Evolutionary conservation across 2,797 vertebrate genomes (phyloP).

Genomic region (Pteronotus mesoamericanus): DNA sequence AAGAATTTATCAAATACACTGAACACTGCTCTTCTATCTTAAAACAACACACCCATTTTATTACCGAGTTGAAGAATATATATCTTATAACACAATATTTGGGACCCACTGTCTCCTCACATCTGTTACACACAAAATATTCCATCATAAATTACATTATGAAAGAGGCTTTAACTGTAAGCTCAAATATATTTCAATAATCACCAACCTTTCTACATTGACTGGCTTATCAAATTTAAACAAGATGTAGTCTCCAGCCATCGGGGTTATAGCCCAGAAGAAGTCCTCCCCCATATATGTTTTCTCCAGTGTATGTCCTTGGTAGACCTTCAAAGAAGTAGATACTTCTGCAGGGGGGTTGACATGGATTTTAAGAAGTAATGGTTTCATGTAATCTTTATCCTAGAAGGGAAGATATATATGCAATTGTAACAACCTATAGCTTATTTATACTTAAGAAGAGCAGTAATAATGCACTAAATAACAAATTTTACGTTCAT

Average conservation of each 20-base stretch:
- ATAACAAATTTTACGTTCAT: background rate
- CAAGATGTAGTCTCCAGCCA: slow-evolving; percentile 93
- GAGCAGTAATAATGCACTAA: background rate
- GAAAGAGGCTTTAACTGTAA: background rate
- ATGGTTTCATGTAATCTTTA: slow-evolving; percentile 98
- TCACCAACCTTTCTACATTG: slow-evolving; percentile 92
- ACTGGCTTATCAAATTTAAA: slow-evolving; percentile 98
- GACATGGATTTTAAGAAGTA: slow-evolving; percentile 97
- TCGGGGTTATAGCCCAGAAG: slow-evolving; percentile 97
- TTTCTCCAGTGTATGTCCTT: slow-evolving; percentile 96
- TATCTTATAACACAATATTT: background rate
- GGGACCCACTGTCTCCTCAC: background rate
- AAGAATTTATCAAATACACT: background rate
- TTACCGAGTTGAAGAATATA: background rate
- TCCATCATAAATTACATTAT: background rate
- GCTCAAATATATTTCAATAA: background rate
- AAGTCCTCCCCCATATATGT: slow-evolving; percentile 97
- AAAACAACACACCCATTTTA: background rate
- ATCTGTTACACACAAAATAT: background rate
- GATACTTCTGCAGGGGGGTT: slow-evolving; percentile 98
- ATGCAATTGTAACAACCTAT: background rate
- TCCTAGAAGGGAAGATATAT: slow-evolving; percentile 85
- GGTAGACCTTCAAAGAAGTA: slow-evolving; percentile 98
- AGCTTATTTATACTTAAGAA: background rate
- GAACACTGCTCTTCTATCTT: background rate